These are phyloP conservation scores for Chymomyza amoena DNA, from an alignment of 2,888 invertebrate species.

Conservation along the genomic window DNA sequence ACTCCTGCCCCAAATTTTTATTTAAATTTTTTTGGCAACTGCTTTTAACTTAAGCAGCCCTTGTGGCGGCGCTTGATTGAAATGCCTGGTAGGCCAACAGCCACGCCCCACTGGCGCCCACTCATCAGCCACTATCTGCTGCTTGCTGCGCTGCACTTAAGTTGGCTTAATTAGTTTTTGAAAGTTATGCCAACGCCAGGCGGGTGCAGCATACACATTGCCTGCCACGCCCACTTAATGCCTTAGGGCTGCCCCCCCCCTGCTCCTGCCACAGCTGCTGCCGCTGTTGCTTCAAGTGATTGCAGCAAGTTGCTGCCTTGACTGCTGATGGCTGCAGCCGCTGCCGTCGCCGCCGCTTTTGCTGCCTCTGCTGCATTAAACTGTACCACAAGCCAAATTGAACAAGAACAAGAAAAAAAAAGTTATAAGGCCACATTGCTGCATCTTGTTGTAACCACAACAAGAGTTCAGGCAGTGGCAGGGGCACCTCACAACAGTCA, in stretches of 20 bases:
- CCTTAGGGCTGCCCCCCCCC: slow-evolving; percentile 26
- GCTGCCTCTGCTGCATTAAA: slow-evolving; percentile 1
- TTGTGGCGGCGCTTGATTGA: slow-evolving; percentile 64
- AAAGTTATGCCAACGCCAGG: slow-evolving; percentile 69
- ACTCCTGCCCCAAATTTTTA: background rate
- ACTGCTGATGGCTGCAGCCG: slow-evolving; percentile 10
- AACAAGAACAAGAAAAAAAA: background rate
- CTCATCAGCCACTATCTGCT: background rate
- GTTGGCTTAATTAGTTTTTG: slow-evolving; percentile 76
- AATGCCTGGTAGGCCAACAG: slow-evolving; percentile 63
- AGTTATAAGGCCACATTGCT: background rate
- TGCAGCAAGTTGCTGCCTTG: slow-evolving; percentile 38
- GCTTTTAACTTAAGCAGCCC: slow-evolving; percentile 33
- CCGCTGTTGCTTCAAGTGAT: slow-evolving; percentile 39
- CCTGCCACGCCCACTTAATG: slow-evolving; percentile 66
- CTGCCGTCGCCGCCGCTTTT: background rate
- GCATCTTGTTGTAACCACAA: slow-evolving; percentile 28
- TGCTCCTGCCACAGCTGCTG: slow-evolving; percentile 3
- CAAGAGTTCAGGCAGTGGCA: slow-evolving; percentile 23
- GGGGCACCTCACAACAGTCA: background rate
- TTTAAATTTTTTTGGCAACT: slow-evolving; percentile 52
- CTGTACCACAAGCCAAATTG: background rate
- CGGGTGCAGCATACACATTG: background rate
- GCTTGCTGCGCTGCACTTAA: slow-evolving; percentile 52
- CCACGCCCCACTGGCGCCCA: background rate